These are phyloP conservation scores for Tetrapedia diversipes DNA, from an alignment of 2,888 invertebrate species.

Conservation along the genomic window DNA sequence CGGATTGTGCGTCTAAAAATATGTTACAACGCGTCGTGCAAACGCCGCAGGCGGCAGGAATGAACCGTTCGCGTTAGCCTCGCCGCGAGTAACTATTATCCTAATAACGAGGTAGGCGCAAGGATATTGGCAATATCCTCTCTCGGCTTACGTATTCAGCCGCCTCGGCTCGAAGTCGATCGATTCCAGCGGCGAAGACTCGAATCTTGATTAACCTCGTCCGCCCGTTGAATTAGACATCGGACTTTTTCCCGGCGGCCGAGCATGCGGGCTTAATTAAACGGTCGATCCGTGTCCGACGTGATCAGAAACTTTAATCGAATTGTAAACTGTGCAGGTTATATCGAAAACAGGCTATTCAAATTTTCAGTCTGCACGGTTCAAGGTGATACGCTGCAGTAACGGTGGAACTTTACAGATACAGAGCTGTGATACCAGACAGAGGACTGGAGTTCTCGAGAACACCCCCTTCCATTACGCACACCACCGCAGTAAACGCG, in stretches of 20 bases:
- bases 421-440: too few relatives aligned
- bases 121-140: conserved; percentile 49
- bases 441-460: too few relatives aligned
- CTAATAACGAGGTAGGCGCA: conserved; percentile 38
- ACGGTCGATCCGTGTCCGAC: conserved; percentile 59
- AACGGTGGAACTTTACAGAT: background rate
- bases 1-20: background rate
- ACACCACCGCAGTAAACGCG: too few relatives aligned
- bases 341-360: background rate
- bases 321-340: background rate
- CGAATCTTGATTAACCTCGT: conserved; percentile 51
- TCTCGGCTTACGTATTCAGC: conserved; percentile 15
- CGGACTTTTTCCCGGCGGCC: conserved; percentile 64
- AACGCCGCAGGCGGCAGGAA: conserved; percentile 7
- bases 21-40: background rate
- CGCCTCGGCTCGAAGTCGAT: conserved; percentile 30
- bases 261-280: conserved; percentile 78
- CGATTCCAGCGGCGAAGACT: conserved; percentile 45
- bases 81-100: conserved; percentile 30
- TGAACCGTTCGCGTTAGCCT: background rate
- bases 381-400: too few relatives aligned
- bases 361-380: background rate
- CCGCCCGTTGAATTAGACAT: conserved; percentile 55
- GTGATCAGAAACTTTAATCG: background rate
- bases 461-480: too few relatives aligned